Conservation (phyloP, 2,888 invertebrate species). For the Sphecodes monilicornis region DNA sequence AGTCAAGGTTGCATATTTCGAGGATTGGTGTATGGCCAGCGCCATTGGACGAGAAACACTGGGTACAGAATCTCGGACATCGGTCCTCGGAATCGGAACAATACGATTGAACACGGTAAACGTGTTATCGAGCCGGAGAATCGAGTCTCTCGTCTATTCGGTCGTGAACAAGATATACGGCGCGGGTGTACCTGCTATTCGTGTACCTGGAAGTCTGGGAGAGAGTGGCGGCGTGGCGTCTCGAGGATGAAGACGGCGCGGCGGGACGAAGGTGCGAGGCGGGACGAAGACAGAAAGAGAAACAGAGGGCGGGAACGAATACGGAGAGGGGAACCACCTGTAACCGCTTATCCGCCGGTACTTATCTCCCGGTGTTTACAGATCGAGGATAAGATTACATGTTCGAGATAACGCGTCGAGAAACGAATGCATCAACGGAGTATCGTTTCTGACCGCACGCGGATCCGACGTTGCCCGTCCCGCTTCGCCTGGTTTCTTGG, state of each 20-base stretch:
- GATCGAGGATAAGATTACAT: slow-evolving; percentile 73
- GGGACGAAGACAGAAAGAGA: slow-evolving; percentile 24
- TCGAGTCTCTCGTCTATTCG: not conserved
- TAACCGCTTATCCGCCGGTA: slow-evolving; percentile 67
- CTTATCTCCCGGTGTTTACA: slow-evolving; percentile 72
- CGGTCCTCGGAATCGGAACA: slow-evolving; percentile 8
- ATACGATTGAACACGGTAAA: not conserved
- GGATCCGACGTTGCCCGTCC: not conserved
- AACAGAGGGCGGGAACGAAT: slow-evolving; percentile 28
- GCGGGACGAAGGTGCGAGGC: slow-evolving; percentile 11
- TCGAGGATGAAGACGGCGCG: slow-evolving; percentile 35
- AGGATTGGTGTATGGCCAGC: not conserved
- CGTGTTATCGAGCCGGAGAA: slow-evolving; percentile 20
- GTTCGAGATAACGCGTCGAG: slow-evolving; percentile 57
- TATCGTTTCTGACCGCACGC: slow-evolving; percentile 52
- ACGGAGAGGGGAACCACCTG: slow-evolving; percentile 65
- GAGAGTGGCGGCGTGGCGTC: slow-evolving; percentile 9
- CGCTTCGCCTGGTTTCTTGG: not conserved
- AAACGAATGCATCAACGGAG: slow-evolving; percentile 65
- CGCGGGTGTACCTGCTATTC: not conserved
- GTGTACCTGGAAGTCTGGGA: slow-evolving; percentile 27
- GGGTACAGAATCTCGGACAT: not conserved
- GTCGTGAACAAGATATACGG: not conserved
- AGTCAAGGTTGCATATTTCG: not conserved
- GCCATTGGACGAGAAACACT: not conserved